Evolutionary conservation across 2,113 vertebrate genomes (phyloP).

Genomic region (Festucalex cinctus): DNA sequence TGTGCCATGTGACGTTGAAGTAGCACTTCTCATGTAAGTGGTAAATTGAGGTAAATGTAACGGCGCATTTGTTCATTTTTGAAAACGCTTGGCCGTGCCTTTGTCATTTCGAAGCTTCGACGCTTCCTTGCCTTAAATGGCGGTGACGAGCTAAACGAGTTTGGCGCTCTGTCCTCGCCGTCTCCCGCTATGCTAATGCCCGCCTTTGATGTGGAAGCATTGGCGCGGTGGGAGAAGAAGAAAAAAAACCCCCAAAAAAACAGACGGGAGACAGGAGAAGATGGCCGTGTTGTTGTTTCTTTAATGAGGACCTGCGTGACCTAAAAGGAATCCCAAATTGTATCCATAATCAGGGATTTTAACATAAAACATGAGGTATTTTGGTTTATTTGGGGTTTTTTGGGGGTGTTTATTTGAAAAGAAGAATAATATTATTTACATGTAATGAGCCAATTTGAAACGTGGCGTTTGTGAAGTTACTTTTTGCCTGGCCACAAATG

Average conservation of each 20-base stretch:
- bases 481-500: too few species aligned
- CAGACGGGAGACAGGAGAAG: slow-evolving; percentile 21
- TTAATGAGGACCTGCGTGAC: slow-evolving; percentile 56
- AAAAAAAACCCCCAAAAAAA: too few species aligned
- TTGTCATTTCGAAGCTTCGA: background rate
- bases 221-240: slow-evolving; percentile 32
- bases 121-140: background rate
- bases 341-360: slow-evolving; percentile 21
- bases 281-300: slow-evolving; percentile 39
- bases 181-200: slow-evolving; percentile 50
- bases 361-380: slow-evolving; percentile 8
- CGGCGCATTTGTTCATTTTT: background rate
- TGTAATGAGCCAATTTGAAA: too few species aligned
- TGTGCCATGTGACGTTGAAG: background rate
- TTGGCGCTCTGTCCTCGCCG: slow-evolving; percentile 31
- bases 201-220: slow-evolving; percentile 59
- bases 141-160: slow-evolving; percentile 37
- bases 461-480: too few species aligned
- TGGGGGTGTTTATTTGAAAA: too few species aligned
- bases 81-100: background rate
- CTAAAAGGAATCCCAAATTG: slow-evolving; percentile 46
- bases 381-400: background rate
- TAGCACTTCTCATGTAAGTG: background rate
- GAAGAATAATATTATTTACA: too few species aligned
- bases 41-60: background rate